A percentile compares a stretch with the other conserved stretches of the same genome.
These are phyloP conservation scores for Actias luna DNA, from an alignment of 2,888 invertebrate species.

Conservation along the genomic window DNA sequence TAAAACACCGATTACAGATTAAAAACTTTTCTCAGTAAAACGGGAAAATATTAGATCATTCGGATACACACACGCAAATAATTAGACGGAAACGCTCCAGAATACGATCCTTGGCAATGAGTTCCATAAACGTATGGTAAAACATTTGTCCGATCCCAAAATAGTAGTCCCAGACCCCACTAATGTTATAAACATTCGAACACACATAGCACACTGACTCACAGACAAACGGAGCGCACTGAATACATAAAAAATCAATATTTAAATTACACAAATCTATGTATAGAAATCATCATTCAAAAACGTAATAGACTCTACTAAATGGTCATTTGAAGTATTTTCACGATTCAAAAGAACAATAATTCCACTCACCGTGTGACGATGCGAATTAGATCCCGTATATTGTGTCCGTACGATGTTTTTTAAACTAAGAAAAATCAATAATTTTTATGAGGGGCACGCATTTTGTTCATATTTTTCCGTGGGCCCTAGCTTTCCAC, in stretches of 20 bases:
- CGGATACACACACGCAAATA: conserved; percentile 35
- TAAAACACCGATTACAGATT: conserved; percentile 11
- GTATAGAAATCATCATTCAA: conserved; percentile 30
- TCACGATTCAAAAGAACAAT: conserved; percentile 24
- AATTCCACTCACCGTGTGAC: conserved; percentile 56
- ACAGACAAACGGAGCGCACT: conserved; percentile 40
- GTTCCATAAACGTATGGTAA: conserved; percentile 9
- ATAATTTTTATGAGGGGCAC: conserved; percentile 78
- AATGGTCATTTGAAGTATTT: conserved; percentile 62
- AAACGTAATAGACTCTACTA: conserved; percentile 30
- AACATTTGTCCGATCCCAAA: conserved; percentile 74
- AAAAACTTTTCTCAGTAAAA: conserved; percentile 22
- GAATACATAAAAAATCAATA: conserved; percentile 58
- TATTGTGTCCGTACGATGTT: conserved; percentile 38
- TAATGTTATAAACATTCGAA: conserved; percentile 73
- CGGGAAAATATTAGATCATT: conserved; percentile 55
- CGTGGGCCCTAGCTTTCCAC: conserved; percentile 61
- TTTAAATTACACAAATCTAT: conserved; percentile 46
- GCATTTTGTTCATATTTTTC: conserved; percentile 77
- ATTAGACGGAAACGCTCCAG: conserved; percentile 1
- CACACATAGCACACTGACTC: conserved; percentile 51
- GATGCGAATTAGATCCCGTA: conserved; percentile 64
- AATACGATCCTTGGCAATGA: conserved; percentile 10
- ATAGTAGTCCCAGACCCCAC: conserved; percentile 74
- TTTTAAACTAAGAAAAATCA: conserved; percentile 79